Evolutionary conservation across 2,797 vertebrate species (phyloP).

Genomic region (Danio albolineatus): DNA sequence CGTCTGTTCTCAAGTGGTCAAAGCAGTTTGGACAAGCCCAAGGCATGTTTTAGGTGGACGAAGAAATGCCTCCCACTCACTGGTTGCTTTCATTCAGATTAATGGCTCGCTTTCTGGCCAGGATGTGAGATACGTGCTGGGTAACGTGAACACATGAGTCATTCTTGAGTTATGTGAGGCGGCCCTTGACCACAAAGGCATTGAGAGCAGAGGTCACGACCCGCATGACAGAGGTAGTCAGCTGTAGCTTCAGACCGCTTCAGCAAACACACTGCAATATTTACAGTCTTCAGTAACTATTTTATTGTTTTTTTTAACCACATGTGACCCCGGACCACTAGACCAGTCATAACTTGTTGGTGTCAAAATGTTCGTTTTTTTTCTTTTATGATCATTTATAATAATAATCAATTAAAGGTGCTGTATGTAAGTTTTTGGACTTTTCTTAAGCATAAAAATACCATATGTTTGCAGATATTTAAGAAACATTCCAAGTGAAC

Average conservation of each 20-base stretch:
- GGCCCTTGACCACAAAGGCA: slow-evolving; percentile 2
- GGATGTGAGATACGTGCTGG: slow-evolving; percentile 1
- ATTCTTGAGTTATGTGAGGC: slow-evolving; percentile 5
- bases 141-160: background rate
- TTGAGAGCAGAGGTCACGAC: slow-evolving; percentile 11
- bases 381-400: too few relatives aligned
- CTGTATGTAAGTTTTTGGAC: too few relatives aligned
- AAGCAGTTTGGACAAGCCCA: background rate
- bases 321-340: too few relatives aligned
- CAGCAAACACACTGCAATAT: background rate
- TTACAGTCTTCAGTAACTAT: too few relatives aligned
- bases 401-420: too few relatives aligned
- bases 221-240: slow-evolving; percentile 7
- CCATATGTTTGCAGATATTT: too few relatives aligned
- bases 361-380: too few relatives aligned
- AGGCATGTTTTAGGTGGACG: background rate
- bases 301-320: too few relatives aligned
- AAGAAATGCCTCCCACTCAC: background rate
- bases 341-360: too few relatives aligned
- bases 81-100: background rate
- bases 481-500: too few relatives aligned
- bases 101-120: slow-evolving; percentile 12
- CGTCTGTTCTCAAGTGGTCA: background rate
- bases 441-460: too few relatives aligned
- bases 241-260: background rate